Base-by-base conservation (phyloP, 1,140 invertebrate species). In the Drosophila navojoa region DNA sequence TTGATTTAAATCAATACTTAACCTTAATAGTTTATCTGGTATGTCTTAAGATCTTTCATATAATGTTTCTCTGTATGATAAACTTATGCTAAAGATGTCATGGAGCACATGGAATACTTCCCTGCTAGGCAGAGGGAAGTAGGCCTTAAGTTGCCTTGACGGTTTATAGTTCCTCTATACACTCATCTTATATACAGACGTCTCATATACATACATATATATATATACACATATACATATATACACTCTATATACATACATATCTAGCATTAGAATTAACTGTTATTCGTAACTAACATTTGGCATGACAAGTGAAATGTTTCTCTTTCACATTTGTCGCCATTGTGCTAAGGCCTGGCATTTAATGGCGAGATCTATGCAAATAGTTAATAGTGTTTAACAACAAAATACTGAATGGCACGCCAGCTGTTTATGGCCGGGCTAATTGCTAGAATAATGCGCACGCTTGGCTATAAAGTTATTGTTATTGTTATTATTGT, bases 381-480 rank as follows among this genome's bases (percentile, higher is more conserved):
- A 76, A 58, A 64, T 44, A 55, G 25, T 16, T 29, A n/a, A 44
- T 59, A 29, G 58, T 66, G 42, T 49, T 10, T 29, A 15, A 69
- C 66, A 82, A 82, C 52, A 44, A 68, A 73, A 25, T 70, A 60
- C 42, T 32, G 44, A 35, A 32, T 50, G 38, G 58, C 78, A 81
- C 59, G 78, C 78, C 5, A 73, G 38, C 59, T 22, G 44, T 47
- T 22, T 71, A 59, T 29, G 22, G 47, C 35, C 19, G 6, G 32
- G 58, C 77, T 80, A 80, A 80, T 80, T 76, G 77, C 55, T 35
- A 80, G 80, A 67, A 66, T 76, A 76, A 80, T 80, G 57, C 58
- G 44, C 35, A n/a, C n/a, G 29, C 47, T 22, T 27, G 10, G 22
- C n/a, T 9, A 44, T 57, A 25, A 15, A 44, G 38, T 16, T 45